phyloP scores from a whole-genome alignment of 2,113 vertebrate species.

The Alces alces region DNA sequence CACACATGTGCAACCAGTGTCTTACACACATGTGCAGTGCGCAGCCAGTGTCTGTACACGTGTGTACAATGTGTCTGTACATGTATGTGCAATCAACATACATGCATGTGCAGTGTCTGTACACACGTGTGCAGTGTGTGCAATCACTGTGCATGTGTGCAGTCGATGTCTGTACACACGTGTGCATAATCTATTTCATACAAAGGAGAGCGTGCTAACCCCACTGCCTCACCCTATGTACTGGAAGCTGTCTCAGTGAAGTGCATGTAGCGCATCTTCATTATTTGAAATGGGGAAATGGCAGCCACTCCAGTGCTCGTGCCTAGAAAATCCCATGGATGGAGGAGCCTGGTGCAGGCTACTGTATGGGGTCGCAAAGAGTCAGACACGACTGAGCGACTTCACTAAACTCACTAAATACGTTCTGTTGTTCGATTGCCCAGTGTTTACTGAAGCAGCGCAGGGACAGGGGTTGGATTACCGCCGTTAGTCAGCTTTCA shows the following conservation, averaged over 20 bases:
- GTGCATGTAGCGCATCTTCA: accelerated
- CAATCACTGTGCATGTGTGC: too few relatives aligned
- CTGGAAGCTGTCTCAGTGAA: background rate
- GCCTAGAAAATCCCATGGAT: too few relatives aligned
- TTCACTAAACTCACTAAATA: background rate
- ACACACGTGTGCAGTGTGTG: too few relatives aligned
- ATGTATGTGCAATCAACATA: too few relatives aligned
- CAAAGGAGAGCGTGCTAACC: background rate
- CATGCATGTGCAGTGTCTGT: too few relatives aligned
- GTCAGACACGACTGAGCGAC: too few relatives aligned
- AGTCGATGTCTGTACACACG: background rate
- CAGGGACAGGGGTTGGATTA: background rate
- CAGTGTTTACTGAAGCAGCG: background rate
- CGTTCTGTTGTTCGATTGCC: background rate
- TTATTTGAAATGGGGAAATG: background rate
- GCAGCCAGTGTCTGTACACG: too few relatives aligned
- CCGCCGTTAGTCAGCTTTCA: background rate
- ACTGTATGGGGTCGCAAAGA: too few relatives aligned
- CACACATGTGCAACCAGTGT: accelerated
- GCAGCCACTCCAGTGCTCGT: too few relatives aligned
- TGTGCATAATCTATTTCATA: background rate
- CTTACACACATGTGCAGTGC: too few relatives aligned
- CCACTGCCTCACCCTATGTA: background rate
- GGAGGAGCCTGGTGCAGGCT: too few relatives aligned
- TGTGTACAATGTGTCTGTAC: too few relatives aligned